These are phyloP conservation scores for Ruditapes philippinarum DNA, from an alignment of 1,140 invertebrate genomes.

Conservation along the genomic window DNA sequence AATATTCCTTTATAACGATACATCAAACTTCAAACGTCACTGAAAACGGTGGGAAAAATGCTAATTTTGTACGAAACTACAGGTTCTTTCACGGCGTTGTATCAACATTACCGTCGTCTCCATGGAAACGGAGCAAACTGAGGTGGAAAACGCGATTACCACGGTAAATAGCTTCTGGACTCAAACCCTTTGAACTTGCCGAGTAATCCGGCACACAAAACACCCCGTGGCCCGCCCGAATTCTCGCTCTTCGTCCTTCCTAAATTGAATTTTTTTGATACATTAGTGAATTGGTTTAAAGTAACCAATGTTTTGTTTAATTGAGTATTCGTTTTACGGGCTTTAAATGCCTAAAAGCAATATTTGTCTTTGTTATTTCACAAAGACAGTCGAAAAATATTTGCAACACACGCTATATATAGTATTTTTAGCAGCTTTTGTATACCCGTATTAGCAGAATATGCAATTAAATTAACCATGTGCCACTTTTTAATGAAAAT, in stretches of 20 bases:
- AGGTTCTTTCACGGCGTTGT: constrained; percentile 41
- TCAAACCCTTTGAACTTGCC: constrained; percentile 55
- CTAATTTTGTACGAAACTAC: constrained; percentile 28
- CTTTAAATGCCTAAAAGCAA: not conserved
- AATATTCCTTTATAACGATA: not conserved
- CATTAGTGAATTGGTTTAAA: not conserved
- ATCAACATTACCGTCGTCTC: constrained; percentile 43
- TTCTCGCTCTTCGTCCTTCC: constrained; percentile 6
- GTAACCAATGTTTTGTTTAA: not conserved
- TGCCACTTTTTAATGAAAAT: too few species aligned
- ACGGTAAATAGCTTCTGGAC: constrained; percentile 45
- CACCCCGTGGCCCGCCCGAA: constrained; percentile 16
- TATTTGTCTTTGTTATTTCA: not conserved
- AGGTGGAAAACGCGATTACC: constrained; percentile 65
- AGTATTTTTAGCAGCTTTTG: too few species aligned
- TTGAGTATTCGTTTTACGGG: not conserved
- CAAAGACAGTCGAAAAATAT: not conserved
- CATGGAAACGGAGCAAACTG: constrained; percentile 35
- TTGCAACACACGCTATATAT: not conserved
- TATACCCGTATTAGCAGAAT: too few species aligned
- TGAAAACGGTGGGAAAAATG: constrained; percentile 43
- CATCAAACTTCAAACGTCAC: not conserved
- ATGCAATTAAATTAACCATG: too few species aligned
- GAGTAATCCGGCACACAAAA: constrained; percentile 48
- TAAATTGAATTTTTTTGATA: constrained; percentile 58